Evolutionary conservation across 2,888 invertebrate species (phyloP), one percentile per base, ranked within the genome.

Genomic region (Mythimna lalbum): DNA sequence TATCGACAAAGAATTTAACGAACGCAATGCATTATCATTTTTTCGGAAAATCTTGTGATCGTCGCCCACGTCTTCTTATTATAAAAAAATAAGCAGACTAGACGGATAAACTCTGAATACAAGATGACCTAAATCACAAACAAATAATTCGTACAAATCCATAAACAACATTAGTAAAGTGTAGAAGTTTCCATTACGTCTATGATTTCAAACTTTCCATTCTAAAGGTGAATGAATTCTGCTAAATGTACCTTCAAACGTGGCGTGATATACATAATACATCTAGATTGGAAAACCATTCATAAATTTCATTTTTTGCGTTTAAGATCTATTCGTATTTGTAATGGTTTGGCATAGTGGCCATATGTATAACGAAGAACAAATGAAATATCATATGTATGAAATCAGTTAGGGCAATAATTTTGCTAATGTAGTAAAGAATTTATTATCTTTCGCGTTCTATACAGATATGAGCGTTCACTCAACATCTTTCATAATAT

Each of bases 401-500:
- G 53, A 72, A 74, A 80, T 56, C 59, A 81, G 69, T 76, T 63
- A 62, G 50, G 36, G 67, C 65, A 81, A 75, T 73, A 69, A 67
- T 74, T 77, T 80, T 68, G 65, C 57, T 76, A 67, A 75, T 73
- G 55, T 68, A 78, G 78, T 80, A 72, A 85, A 83, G 69, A 63
- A 60, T 78, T 71, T 79, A 77, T 76, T 81, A 85, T 85, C 71
- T 76, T 76, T 68, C 52, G 33, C 60, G 60, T 56, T 78, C 71
- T 64, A 72, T 73, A 62, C 73, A 67, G 76, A 73, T 83, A 79
- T 67, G 63, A 75, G 64, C 53, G 63, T 76, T 66, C 57, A 75
- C 67, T 63, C 67, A 62, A 79, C 64, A 77, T 86, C 80, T 86
- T 76, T 84, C 76, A 82, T 80, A 84, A 86, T 74, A 82, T 87